These are phyloP conservation scores for Spermophilus dauricus DNA, from an alignment of 2,113 vertebrate species.

Conservation along the genomic window DNA sequence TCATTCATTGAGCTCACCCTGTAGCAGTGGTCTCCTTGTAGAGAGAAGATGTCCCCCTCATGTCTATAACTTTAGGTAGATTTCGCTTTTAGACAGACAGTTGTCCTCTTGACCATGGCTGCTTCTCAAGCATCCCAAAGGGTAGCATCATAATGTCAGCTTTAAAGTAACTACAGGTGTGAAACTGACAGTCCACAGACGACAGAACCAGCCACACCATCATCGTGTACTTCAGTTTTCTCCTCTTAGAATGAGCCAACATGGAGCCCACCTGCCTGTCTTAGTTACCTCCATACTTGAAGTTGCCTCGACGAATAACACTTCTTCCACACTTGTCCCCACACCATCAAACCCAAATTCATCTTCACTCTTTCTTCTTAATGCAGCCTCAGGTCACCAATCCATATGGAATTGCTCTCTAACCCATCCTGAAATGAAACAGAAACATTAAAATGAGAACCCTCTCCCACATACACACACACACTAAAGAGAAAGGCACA, in stretches of 20 bases:
- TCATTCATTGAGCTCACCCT: neutral
- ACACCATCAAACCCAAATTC: neutral
- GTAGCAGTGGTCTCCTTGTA: too few relatives aligned
- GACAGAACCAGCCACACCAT: neutral
- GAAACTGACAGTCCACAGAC: neutral
- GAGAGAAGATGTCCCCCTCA: neutral
- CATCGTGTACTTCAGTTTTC: fast-evolving
- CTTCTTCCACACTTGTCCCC: neutral
- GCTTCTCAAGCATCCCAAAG: neutral
- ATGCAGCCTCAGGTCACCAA: neutral
- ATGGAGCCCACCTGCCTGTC: neutral
- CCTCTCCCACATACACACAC: too few relatives aligned
- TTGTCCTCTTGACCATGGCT: neutral
- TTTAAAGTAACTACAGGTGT: neutral
- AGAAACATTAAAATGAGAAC: neutral
- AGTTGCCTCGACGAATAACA: neutral
- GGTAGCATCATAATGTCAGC: neutral
- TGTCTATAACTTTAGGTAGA: neutral
- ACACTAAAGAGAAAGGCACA: neutral
- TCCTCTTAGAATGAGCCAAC: neutral
- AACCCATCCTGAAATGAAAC: neutral
- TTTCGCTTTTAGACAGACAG: neutral
- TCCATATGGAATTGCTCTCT: neutral
- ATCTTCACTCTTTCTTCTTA: neutral
- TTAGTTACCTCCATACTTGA: neutral